Conservation (phyloP, 2,113 vertebrate genomes). For the Archilochus colubris region DNA sequence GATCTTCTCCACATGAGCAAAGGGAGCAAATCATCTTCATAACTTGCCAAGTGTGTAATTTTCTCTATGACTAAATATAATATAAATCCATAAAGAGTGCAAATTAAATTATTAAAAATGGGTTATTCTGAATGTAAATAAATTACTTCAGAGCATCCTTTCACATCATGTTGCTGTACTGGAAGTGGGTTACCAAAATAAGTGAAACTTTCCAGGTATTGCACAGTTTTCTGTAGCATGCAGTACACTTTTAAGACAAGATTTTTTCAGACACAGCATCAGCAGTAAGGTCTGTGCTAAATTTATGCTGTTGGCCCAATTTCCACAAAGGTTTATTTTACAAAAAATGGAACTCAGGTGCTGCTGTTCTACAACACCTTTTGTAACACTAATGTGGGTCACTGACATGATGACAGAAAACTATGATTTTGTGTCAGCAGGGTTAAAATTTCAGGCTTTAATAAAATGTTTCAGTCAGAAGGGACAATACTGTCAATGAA, state of each 20-base stretch:
- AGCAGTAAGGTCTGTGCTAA: neutral
- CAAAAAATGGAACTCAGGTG: constrained; percentile 24
- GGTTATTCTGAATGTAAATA: neutral
- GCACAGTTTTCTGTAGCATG: neutral
- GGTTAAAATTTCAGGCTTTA: constrained; percentile 49
- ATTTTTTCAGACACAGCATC: neutral
- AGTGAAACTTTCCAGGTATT: neutral
- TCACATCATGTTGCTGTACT: neutral
- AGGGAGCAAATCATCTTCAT: neutral
- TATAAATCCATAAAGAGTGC: neutral
- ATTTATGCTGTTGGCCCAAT: constrained; percentile 29
- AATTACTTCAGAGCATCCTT: neutral
- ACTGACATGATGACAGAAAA: constrained; percentile 39
- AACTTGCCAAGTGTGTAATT: neutral
- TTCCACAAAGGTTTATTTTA: constrained; percentile 39
- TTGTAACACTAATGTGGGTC: constrained; percentile 41
- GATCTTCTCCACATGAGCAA: neutral
- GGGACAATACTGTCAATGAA: constrained; percentile 39
- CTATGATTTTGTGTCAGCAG: constrained; percentile 46
- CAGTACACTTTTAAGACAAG: neutral
- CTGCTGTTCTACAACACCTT: neutral
- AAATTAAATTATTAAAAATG: neutral
- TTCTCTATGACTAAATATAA: neutral
- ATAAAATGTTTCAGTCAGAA: constrained; percentile 51
- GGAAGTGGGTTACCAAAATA: neutral